A percentile compares a stretch with the other conserved stretches of the same genome.
phyloP scores from a whole-genome alignment of 1,140 invertebrate genomes.

The Drosophila asahinai region DNA sequence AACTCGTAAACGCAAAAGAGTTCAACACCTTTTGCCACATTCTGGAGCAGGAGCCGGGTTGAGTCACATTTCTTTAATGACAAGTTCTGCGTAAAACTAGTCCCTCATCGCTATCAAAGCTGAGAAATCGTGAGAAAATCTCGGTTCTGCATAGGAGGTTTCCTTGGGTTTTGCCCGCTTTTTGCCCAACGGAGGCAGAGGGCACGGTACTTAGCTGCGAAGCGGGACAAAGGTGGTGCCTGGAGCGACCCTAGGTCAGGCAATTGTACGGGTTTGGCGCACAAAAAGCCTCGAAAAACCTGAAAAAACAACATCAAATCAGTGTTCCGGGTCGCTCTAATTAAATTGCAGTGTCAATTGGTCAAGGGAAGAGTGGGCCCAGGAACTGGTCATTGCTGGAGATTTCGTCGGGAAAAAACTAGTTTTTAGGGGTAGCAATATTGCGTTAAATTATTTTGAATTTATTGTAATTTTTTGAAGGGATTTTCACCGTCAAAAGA shows the following conservation, averaged over 20 bases:
- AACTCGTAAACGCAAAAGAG: constrained; percentile 67
- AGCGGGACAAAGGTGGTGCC: constrained; percentile 77
- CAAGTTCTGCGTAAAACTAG: constrained; percentile 78
- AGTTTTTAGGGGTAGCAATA: constrained; percentile 47
- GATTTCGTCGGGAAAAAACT: constrained; percentile 28
- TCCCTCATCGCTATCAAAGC: constrained; percentile 56
- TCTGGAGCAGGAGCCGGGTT: constrained; percentile 34
- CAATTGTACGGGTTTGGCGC: constrained; percentile 47
- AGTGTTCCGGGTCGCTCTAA: constrained; percentile 75
- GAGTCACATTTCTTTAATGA: constrained; percentile 66
- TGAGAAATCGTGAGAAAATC: constrained; percentile 80
- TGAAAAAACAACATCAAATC: constrained; percentile 71
- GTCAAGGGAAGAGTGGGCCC: constrained; percentile 22
- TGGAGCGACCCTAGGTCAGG: constrained; percentile 62
- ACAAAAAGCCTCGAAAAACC: constrained; percentile 55
- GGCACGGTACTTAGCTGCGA: constrained; percentile 48
- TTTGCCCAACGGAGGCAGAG: constrained; percentile 14
- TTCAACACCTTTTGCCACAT: constrained; percentile 69
- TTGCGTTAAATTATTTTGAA: constrained; percentile 27
- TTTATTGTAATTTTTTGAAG: constrained; percentile 42
- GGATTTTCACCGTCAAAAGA: constrained; percentile 2
- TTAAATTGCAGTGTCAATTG: constrained; percentile 81
- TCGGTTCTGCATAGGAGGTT: constrained; percentile 63
- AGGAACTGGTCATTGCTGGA: too few species aligned
- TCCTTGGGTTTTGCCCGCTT: constrained; percentile 32